phyloP scores from a whole-genome alignment of 1,140 invertebrate genomes.

The Phortica variegata region DNA sequence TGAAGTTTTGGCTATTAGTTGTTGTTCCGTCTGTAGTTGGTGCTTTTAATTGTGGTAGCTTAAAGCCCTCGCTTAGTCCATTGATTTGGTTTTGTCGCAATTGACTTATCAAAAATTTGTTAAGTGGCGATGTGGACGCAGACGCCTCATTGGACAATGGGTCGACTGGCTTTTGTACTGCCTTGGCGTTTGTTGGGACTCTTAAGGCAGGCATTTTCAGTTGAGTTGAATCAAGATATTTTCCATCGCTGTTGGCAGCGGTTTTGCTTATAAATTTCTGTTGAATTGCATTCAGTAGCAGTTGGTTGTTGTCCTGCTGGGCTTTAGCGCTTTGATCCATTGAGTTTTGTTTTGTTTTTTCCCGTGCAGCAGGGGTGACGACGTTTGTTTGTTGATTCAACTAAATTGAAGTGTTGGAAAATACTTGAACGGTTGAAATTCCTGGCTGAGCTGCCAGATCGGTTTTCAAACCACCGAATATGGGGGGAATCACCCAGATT shows the following conservation, averaged over 20 bases:
- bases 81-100: slow-evolving; percentile 3
- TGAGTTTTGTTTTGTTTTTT: too few species aligned
- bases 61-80: slow-evolving; percentile 13
- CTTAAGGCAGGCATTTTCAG: slow-evolving; percentile 4
- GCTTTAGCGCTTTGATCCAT: too few species aligned
- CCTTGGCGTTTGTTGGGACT: background rate
- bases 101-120: slow-evolving; percentile 7
- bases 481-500: too few species aligned
- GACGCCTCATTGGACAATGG: background rate
- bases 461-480: too few species aligned
- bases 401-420: too few species aligned
- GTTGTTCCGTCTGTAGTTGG: slow-evolving; percentile 1
- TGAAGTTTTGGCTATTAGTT: slow-evolving; percentile 8
- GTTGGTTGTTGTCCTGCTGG: slow-evolving; percentile 24
- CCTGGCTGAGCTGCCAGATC: too few species aligned
- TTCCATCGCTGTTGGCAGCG: slow-evolving; percentile 1
- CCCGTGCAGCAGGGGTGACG: too few species aligned
- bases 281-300: slow-evolving; percentile 27
- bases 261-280: slow-evolving; percentile 17
- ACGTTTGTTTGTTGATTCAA: too few species aligned
- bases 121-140: background rate
- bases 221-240: slow-evolving; percentile 1
- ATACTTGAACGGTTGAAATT: too few species aligned
- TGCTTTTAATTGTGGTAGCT: slow-evolving; percentile 17
- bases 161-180: slow-evolving; percentile 3